Evolutionary conservation across 2,888 invertebrate species (phyloP), one percentile per base, ranked within the genome.

Genomic region (Drosophila anomalata): DNA sequence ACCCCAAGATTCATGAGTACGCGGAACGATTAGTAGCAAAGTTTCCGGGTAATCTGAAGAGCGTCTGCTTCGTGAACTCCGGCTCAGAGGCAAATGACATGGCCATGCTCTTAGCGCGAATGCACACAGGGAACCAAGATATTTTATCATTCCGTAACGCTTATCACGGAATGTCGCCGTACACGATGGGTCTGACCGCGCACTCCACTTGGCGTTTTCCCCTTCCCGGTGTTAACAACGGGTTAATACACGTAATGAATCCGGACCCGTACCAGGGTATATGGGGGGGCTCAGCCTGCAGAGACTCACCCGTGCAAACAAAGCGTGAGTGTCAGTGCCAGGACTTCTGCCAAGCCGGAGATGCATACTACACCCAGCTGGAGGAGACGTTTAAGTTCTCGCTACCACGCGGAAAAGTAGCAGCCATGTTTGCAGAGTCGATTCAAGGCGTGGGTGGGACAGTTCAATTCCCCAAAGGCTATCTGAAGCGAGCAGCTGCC

Each of bases 21-120:
- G 95, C 97, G 0, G 94, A 96, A 86, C 95, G 96, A 88, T 93
- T 99, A 60, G 94, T 94, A 0, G 92, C 94, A 0, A 98, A 96
- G 89, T 92, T 99, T 72, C 98, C 99, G 0, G 96, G 94, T 8
- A 94, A 97, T 80, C 93, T 99, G 36, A 97, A 97, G 92, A 96
- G 96, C 26, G 96, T 97, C 2, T 98, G 98, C 90, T 94, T 99
- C 82, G 96, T 97, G 1, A 99, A 99, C 92, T 99, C 98, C 87
- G 99, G 99, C 0, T 97, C 98, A 5, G 99, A 99, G 92, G 99
- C 99, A 0, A 99, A 99, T 89, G 99, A 99, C 90, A 92, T 99
- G 63, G 99, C 99, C 0, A 93, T 97, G 76, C 90, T 98, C 31
- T 93, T 99, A 91, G 96, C 98, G 0, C 94, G 98, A 80, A 91